A percentile compares a stretch with the other conserved stretches of the same genome.
phyloP scores from a whole-genome alignment of 64 coral and sea anemone genomes.

The Montipora cactus region DNA sequence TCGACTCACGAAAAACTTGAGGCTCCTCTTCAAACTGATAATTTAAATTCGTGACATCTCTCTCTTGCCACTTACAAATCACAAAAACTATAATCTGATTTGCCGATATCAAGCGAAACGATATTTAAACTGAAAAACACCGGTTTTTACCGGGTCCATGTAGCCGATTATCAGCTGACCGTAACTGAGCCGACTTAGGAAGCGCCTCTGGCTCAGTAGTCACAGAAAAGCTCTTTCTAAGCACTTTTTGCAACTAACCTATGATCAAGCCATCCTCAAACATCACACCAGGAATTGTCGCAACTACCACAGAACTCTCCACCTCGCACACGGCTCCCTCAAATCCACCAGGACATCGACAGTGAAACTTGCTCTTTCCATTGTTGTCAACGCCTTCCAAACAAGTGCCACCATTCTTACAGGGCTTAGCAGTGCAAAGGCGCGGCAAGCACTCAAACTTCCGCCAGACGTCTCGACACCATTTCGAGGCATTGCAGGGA shows the following conservation, averaged over 20 bases:
- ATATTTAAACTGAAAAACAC: too few species aligned
- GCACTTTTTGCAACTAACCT: conserved; percentile 32
- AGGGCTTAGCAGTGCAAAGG: conserved; percentile 68
- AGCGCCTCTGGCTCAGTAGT: background rate
- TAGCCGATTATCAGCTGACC: too few species aligned
- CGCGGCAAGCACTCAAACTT: conserved; percentile 75
- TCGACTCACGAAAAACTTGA: too few species aligned
- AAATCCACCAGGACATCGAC: conserved; percentile 67
- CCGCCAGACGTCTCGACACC: conserved; percentile 91
- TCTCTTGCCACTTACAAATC: too few species aligned
- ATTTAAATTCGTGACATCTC: too few species aligned
- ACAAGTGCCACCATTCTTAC: conserved; percentile 89
- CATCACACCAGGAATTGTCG: conserved; percentile 7
- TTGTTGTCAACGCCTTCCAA: conserved; percentile 73
- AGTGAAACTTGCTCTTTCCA: conserved; percentile 76
- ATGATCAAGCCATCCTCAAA: conserved; percentile 73
- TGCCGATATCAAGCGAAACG: too few species aligned
- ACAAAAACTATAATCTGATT: too few species aligned
- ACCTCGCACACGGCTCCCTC: conserved; percentile 79
- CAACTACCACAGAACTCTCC: conserved; percentile 70
- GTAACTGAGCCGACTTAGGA: too few species aligned
- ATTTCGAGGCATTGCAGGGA: conserved; percentile 57
- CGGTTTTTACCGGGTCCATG: too few species aligned
- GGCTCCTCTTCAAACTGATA: too few species aligned
- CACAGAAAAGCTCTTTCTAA: too few species aligned